Evolutionary conservation across 2,113 vertebrate genomes (phyloP), one percentile per base, ranked within the genome.

Genomic region (Equus quagga): DNA sequence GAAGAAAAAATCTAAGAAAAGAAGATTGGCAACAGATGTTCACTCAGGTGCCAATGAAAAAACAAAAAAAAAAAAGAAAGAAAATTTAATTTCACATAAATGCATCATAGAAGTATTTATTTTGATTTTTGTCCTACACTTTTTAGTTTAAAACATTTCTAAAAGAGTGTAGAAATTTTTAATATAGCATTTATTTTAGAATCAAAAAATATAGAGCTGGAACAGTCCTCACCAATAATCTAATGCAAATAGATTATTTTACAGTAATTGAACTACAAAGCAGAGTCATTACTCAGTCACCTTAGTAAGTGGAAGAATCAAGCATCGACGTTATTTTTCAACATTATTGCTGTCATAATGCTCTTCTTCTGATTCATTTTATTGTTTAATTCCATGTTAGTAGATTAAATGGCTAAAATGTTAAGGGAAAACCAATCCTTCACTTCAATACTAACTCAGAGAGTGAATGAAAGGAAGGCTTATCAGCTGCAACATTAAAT

Each of bases 111-210:
- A 62, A 73, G 76, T 4, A 75, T 24, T 46, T 72, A 51, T 67
- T 78, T 80, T 46, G 18, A 78, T 62, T 69, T 98, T 79, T 81
- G 21, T 54, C 87, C 64, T 81, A 44, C 13, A 54, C 51, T 85
- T 49, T 54, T 89, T 41, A 11, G 44, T 75, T 84, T 31, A 23
- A 92, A 97, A 65, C 18, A 46, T 88, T 76, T 69, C n/a, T 67
- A 41, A 73, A 28, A 49, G 26, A 79, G 3, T 60, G 17, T 31
- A 67, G 26, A 69, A 17, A 44, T 92, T 92, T 95, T 41, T 73
- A 81, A 72, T 81, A 60, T 17, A 76, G 31, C 73, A 69, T 92
- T 91, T 81, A 65, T 94, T 93, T 96, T 60, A 93, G 81, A 97
- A 85, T 84, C 21, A 86, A 93, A 91, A 78, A 21, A 81, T 33